Percentiles rank a stretch among this genome's conserved stretches.
Conservation (phyloP, 2,797 vertebrate genomes). For the Manis crassicaudata region DNA sequence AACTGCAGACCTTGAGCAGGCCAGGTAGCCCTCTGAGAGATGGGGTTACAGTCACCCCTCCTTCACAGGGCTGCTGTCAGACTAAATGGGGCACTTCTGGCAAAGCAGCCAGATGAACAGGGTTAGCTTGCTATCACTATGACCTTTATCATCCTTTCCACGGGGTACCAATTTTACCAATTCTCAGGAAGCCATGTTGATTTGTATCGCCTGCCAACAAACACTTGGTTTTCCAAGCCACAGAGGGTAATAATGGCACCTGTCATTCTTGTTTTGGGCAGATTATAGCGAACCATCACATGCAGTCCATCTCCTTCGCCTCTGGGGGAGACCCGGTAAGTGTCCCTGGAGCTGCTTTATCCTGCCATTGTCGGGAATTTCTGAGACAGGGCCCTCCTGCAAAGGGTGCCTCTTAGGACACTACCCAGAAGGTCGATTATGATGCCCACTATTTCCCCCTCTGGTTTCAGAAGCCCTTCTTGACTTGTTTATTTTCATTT, state of each 20-base stretch:
- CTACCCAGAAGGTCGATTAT: conserved; percentile 26
- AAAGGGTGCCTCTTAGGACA: conserved; percentile 18
- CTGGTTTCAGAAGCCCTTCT: conserved; percentile 60
- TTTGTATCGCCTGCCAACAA: neutral
- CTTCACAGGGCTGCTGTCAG: neutral
- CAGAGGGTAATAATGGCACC: neutral
- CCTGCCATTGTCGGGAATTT: neutral
- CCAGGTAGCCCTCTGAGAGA: neutral
- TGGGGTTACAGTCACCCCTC: neutral
- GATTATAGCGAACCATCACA: conserved; percentile 99
- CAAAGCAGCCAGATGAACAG: neutral
- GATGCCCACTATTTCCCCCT: neutral
- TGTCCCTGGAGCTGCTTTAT: conserved; percentile 42
- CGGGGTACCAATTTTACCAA: neutral
- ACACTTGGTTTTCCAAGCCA: neutral
- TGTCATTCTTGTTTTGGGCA: conserved; percentile 82
- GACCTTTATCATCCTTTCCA: neutral
- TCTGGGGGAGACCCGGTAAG: conserved; percentile 98
- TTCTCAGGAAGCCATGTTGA: neutral
- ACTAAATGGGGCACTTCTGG: neutral
- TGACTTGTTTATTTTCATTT: neutral
- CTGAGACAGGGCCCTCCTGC: neutral
- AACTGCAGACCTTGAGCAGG: too few relatives aligned
- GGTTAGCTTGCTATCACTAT: fast-evolving
- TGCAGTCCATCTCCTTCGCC: conserved; percentile 99